A percentile compares a stretch with the other conserved stretches of the same genome.
phyloP scores from a whole-genome alignment of 2,797 vertebrate species.

The Emys orbicularis region DNA sequence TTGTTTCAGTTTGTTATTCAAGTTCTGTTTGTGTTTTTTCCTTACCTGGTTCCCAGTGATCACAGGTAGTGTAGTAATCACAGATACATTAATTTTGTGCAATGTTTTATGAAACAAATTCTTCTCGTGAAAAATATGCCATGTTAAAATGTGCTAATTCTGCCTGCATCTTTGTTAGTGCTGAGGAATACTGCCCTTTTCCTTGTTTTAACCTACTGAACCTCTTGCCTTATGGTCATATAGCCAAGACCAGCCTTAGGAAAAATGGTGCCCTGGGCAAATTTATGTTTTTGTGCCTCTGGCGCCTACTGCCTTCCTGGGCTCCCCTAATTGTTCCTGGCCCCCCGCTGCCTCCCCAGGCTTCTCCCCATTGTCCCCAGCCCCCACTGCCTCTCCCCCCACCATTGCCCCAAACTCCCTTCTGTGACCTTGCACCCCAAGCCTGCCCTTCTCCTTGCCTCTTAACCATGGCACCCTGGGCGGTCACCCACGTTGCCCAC shows the following conservation, averaged over 20 bases:
- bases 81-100: neutral
- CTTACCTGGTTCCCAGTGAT: neutral
- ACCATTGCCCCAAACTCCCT: too few species aligned
- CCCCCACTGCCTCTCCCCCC: too few species aligned
- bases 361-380: too few species aligned
- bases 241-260: neutral
- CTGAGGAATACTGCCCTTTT: neutral
- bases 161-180: neutral
- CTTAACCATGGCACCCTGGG: too few species aligned
- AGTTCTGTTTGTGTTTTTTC: neutral
- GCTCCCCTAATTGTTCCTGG: too few species aligned
- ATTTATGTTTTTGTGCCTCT: too few species aligned
- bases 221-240: neutral
- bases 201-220: neutral
- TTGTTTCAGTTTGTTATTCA: neutral
- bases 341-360: too few species aligned
- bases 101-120: neutral
- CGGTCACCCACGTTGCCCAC: too few species aligned
- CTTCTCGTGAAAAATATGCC: neutral
- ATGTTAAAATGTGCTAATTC: fast-evolving
- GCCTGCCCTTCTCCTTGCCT: too few species aligned
- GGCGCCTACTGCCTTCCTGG: too few species aligned
- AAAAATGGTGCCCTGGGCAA: too few species aligned
- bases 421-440: too few species aligned
- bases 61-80: neutral